phyloP scores from a whole-genome alignment of 1,140 invertebrate genomes.

The Scylla paramamosain region DNA sequence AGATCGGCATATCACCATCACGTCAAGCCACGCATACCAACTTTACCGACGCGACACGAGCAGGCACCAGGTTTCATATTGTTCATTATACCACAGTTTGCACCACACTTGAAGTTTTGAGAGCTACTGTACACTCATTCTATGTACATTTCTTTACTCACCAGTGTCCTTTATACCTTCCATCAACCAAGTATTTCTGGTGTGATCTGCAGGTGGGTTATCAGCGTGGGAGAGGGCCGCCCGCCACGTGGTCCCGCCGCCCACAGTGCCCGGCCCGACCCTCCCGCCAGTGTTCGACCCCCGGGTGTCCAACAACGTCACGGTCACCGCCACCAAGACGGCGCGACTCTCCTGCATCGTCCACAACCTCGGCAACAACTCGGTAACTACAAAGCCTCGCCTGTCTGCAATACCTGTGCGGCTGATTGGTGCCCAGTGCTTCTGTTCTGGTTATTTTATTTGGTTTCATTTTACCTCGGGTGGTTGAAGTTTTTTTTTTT shows the following conservation, averaged over 20 bases:
- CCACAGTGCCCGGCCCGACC: conserved; percentile 63
- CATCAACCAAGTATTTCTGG: neutral
- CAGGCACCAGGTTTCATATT: too few relatives aligned
- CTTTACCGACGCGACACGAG: neutral
- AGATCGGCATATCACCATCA: too few relatives aligned
- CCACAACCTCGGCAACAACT: conserved; percentile 74
- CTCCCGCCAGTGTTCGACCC: conserved; percentile 73
- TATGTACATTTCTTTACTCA: neutral
- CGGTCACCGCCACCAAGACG: conserved; percentile 75
- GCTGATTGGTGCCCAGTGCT: neutral
- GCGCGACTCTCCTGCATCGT: conserved; percentile 75
- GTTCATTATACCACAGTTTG: neutral
- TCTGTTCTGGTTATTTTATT: neutral
- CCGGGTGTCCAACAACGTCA: conserved; percentile 69
- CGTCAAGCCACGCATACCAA: neutral
- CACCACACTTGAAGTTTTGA: neutral
- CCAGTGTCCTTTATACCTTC: neutral
- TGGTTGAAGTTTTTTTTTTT: too few relatives aligned
- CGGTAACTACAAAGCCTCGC: conserved; percentile 41
- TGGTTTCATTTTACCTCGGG: too few relatives aligned
- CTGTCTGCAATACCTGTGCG: too few relatives aligned
- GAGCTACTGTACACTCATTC: too few relatives aligned
- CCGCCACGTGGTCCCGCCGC: conserved; percentile 71
- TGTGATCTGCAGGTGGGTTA: neutral
- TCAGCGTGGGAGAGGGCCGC: conserved; percentile 52